These are phyloP conservation scores for Drosophila ustulata DNA, from an alignment of 2,888 invertebrate genomes.

Conservation along the genomic window DNA sequence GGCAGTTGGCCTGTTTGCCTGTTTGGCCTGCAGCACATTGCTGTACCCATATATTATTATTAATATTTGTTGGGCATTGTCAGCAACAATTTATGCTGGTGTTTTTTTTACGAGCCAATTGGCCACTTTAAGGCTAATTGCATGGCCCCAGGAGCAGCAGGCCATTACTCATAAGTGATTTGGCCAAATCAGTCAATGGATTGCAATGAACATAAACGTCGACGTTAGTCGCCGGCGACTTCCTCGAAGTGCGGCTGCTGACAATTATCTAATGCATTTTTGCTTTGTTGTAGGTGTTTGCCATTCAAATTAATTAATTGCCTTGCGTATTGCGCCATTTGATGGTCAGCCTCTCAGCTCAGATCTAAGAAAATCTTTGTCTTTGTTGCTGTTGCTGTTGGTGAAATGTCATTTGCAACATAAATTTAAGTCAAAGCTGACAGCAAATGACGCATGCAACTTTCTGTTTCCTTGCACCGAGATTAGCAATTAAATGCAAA, in stretches of 20 bases:
- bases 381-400: conserved; percentile 19
- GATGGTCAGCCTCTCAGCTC: conserved; percentile 15
- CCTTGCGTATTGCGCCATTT: conserved; percentile 28
- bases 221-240: conserved; percentile 5
- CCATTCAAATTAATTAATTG: conserved; percentile 65
- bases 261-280: conserved; percentile 35
- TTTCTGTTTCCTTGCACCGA: conserved; percentile 14
- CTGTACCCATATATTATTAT: conserved; percentile 26
- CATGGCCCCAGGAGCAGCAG: conserved; percentile 50
- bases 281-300: conserved; percentile 61
- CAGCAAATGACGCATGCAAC: conserved; percentile 53
- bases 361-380: conserved; percentile 32
- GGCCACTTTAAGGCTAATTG: conserved; percentile 56
- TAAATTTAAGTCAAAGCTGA: conserved; percentile 67
- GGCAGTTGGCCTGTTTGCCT: too few species aligned
- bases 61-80: conserved; percentile 12
- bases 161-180: conserved; percentile 27
- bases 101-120: conserved; percentile 25
- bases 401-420: conserved; percentile 68
- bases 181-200: conserved; percentile 30
- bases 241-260: conserved; percentile 33
- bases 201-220: conserved; percentile 11
- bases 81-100: conserved; percentile 5
- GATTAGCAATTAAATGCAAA: conserved; percentile 29
- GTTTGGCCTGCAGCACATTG: conserved; percentile 18